These are phyloP conservation scores for Poeciliopsis infans DNA, from an alignment of 2,797 vertebrate genomes.

Conservation along the genomic window DNA sequence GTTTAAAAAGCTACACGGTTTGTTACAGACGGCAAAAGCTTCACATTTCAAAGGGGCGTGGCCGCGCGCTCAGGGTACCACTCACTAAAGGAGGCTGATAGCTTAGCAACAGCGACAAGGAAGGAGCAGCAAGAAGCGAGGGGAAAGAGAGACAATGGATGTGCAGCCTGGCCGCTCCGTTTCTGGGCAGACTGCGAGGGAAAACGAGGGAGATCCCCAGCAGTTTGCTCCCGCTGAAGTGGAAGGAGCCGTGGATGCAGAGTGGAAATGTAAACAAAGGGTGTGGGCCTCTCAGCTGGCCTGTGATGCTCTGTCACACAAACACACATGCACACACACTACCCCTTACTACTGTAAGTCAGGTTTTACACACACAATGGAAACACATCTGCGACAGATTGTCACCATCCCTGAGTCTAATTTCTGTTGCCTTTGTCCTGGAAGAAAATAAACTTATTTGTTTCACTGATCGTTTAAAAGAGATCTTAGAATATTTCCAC, in stretches of 20 bases:
- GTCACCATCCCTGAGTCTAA: neutral
- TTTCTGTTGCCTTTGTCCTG: slow-evolving; percentile 5
- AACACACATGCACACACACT: slow-evolving; percentile 3
- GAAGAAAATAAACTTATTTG: neutral
- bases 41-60: slow-evolving; percentile 73
- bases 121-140: slow-evolving; percentile 30
- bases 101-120: slow-evolving; percentile 75
- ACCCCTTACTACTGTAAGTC: neutral
- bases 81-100: slow-evolving; percentile 72
- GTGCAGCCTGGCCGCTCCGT: slow-evolving; percentile 52
- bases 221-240: slow-evolving; percentile 38
- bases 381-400: slow-evolving; percentile 6
- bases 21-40: slow-evolving; percentile 28
- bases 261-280: slow-evolving; percentile 75
- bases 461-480: neutral
- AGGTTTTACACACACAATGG: slow-evolving; percentile 5
- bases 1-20: slow-evolving; percentile 25
- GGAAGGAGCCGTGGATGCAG: slow-evolving; percentile 40
- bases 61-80: slow-evolving; percentile 70
- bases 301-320: slow-evolving; percentile 34
- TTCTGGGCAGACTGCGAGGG: slow-evolving; percentile 47
- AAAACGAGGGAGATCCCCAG: slow-evolving; percentile 10
- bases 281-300: slow-evolving; percentile 71
- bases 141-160: slow-evolving; percentile 67
- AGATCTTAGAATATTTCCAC: neutral